Evolutionary conservation across 2,888 invertebrate species (phyloP).

Genomic region (Drosophila pseudotakahashii): DNA sequence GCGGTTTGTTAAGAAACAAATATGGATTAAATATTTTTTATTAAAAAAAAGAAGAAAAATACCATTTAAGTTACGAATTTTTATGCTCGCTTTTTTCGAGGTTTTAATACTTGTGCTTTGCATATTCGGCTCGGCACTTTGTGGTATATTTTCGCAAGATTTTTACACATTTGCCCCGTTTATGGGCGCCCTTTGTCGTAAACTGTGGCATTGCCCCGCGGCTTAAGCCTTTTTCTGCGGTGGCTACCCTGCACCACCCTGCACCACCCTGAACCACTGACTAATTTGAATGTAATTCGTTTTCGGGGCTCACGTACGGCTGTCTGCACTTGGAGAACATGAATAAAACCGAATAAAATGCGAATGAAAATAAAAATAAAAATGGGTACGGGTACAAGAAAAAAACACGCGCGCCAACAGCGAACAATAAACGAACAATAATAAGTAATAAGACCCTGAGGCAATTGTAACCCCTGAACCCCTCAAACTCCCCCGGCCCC

Average conservation of each 20-base stretch:
- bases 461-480: conserved; percentile 34
- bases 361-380: conserved; percentile 26
- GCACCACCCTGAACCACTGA: conserved; percentile 15
- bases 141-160: conserved; percentile 42
- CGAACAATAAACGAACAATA: conserved; percentile 55
- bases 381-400: conserved; percentile 9
- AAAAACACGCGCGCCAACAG: conserved; percentile 46
- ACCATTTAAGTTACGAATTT: not conserved
- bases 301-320: conserved; percentile 55
- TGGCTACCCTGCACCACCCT: not conserved
- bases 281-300: conserved; percentile 72
- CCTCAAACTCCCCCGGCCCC: too few species aligned
- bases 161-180: conserved; percentile 49
- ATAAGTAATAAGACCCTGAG: conserved; percentile 50
- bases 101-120: conserved; percentile 38
- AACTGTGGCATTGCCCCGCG: conserved; percentile 33
- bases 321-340: conserved; percentile 59
- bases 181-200: conserved; percentile 56
- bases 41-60: not conserved
- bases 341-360: conserved; percentile 58
- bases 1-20: too few species aligned
- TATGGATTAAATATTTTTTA: too few species aligned
- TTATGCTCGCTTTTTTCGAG: not conserved
- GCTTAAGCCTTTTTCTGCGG: conserved; percentile 7
- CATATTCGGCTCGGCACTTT: conserved; percentile 15